Conservation (phyloP, 1,140 invertebrate genomes). For the Brachionus manjavacas region DNA sequence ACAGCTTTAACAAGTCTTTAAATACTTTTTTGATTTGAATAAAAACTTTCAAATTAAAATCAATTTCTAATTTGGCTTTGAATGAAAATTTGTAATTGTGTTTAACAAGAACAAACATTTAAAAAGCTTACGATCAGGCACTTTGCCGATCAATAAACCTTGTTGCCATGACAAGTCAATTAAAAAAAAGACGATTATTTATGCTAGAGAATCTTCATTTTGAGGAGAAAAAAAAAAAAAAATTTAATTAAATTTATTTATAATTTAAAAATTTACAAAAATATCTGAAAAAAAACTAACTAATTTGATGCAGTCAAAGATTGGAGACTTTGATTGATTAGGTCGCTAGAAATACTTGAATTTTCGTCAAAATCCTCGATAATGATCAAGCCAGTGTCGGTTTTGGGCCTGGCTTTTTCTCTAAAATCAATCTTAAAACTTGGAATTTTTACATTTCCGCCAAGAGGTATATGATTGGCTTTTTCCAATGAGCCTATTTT, state of each 20-base stretch:
- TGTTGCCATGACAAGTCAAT: background rate
- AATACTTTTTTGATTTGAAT: background rate
- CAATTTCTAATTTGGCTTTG: background rate
- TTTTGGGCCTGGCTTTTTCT: conserved; percentile 76
- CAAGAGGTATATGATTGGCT: conserved; percentile 47
- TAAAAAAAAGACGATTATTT: background rate
- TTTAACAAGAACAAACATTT: background rate
- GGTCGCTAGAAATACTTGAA: background rate
- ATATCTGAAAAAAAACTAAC: background rate
- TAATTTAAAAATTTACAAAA: background rate
- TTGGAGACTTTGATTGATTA: background rate
- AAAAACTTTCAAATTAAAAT: background rate
- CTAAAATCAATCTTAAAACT: conserved; percentile 82
- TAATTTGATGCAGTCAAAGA: conserved; percentile 14
- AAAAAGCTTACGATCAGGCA: background rate
- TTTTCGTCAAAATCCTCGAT: conserved; percentile 33
- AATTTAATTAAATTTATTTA: background rate
- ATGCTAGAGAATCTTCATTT: too few relatives aligned
- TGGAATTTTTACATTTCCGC: conserved; percentile 62
- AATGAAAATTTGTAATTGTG: background rate
- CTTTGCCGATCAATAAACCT: background rate
- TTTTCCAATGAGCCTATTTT: conserved; percentile 50
- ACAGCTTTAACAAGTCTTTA: background rate
- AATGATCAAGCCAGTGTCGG: conserved; percentile 45
- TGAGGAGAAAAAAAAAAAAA: background rate